These are phyloP conservation scores for Glaucomys volans DNA, from an alignment of 2,113 vertebrate species.

Conservation along the genomic window DNA sequence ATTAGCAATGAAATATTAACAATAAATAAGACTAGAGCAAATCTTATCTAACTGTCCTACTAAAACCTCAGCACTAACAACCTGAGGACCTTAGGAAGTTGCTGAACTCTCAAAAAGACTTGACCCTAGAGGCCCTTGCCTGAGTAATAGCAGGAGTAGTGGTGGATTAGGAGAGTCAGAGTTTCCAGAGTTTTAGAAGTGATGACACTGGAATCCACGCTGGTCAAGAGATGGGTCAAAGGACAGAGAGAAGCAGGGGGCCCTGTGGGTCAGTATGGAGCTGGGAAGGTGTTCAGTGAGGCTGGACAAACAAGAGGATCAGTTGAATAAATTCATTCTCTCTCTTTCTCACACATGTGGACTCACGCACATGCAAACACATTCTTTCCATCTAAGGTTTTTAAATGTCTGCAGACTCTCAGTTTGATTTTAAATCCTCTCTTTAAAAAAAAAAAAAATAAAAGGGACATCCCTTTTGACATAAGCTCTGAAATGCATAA, in stretches of 20 bases:
- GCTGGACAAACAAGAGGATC: background rate
- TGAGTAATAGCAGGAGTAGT: background rate
- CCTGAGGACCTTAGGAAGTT: background rate
- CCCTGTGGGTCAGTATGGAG: background rate
- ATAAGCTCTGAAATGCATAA: constrained; percentile 33
- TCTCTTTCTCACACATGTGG: background rate
- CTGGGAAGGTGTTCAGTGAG: background rate
- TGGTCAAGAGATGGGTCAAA: background rate
- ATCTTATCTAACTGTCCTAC: background rate
- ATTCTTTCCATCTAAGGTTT: background rate
- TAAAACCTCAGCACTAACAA: background rate
- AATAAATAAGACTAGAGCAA: background rate
- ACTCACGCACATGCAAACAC: background rate
- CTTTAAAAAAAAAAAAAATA: background rate
- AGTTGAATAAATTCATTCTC: background rate
- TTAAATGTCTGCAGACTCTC: background rate
- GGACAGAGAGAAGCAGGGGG: background rate
- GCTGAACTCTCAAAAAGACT: background rate
- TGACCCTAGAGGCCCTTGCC: background rate
- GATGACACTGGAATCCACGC: background rate
- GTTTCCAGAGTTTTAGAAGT: background rate
- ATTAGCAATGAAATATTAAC: background rate
- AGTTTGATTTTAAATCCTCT: constrained; percentile 14
- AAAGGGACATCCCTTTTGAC: constrained; percentile 7
- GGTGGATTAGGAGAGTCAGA: background rate